phyloP scores from a whole-genome alignment of 2,888 invertebrate genomes.

The Conomelus anceps region DNA sequence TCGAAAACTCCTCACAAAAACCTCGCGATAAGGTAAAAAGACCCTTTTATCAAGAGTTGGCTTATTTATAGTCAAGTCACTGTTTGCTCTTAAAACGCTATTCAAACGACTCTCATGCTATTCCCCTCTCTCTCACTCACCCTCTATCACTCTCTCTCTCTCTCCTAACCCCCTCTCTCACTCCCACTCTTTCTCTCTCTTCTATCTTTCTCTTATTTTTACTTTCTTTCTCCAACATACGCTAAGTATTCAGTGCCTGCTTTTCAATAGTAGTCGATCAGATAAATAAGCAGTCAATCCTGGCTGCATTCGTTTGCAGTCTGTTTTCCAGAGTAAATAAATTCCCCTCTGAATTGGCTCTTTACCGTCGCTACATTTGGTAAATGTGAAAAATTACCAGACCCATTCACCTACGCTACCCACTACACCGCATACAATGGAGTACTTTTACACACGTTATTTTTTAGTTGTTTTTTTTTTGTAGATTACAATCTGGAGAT shows the following conservation, averaged over 20 bases:
- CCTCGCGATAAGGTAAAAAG: neutral
- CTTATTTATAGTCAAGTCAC: neutral
- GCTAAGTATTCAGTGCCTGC: neutral
- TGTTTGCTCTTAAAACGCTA: neutral
- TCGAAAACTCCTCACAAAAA: neutral
- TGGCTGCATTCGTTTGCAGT: neutral
- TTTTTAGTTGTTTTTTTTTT: too few species aligned
- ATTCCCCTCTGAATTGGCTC: neutral
- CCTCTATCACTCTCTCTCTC: neutral
- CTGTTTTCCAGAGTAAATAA: neutral
- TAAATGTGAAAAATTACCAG: neutral
- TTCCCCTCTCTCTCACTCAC: too few species aligned
- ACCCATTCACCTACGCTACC: neutral
- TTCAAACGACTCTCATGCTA: too few species aligned
- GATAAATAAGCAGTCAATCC: neutral
- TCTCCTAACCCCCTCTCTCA: neutral
- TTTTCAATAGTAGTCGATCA: neutral
- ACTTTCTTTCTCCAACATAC: neutral
- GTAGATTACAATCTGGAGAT: too few species aligned
- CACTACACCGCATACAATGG: neutral
- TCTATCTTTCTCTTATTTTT: neutral
- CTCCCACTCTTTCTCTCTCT: too few species aligned
- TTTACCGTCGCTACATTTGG: neutral
- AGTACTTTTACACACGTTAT: too few species aligned
- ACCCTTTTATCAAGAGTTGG: neutral